Evolutionary conservation across 2,797 vertebrate species (phyloP), one percentile per base, ranked within the genome.

Genomic region (Sarcophilus harrisii): DNA sequence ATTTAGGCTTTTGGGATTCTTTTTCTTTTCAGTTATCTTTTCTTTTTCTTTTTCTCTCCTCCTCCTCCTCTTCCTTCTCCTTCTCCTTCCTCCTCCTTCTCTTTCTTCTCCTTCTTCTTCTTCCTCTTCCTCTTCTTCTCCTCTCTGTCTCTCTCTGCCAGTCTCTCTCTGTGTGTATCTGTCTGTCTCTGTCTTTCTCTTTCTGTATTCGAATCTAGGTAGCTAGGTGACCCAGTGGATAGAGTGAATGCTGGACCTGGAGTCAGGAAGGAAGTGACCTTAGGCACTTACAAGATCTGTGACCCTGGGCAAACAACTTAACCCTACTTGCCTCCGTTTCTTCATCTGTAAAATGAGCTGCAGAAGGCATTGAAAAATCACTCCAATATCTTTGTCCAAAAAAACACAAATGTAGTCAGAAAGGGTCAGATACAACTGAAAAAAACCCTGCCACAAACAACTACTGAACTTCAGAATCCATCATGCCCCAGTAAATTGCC

Each of bases 401-500:
- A 45, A 11, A 81, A 45, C 8, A 16, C 18, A 54, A 73, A 73
- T 73, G n/a, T 1, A 66, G 16, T 38, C 66, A 18, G 28, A 38
- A 66, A 73, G n/a, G 18, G 16, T 73, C 16, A 38, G n/a, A 38
- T 2, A 3, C 16, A 73, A 73, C 0, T 73, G 6, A 73, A 10
- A 73, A 66, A n/a, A 32, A n/a, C 14, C 5, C 58, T n/a, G n/a
- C n/a, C 14, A 66, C 32, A 73, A 87, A 24, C 27, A 87, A 24
- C 27, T 59, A 98, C 98, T 92, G 97, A 87, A 27, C 73, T 98
- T 98, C 98, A 96, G 97, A 96, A 93, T 97, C 96, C 98, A 98
- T 98, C 98, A 97, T 98, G 98, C 95, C 98, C 98, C 98, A 99
- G 98, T 98, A 98, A 98, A 98, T 98, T 98, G 92, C 97, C 95